Evolutionary conservation across 2,888 invertebrate genomes (phyloP).

Genomic region (Ecliptopera silaceata): DNA sequence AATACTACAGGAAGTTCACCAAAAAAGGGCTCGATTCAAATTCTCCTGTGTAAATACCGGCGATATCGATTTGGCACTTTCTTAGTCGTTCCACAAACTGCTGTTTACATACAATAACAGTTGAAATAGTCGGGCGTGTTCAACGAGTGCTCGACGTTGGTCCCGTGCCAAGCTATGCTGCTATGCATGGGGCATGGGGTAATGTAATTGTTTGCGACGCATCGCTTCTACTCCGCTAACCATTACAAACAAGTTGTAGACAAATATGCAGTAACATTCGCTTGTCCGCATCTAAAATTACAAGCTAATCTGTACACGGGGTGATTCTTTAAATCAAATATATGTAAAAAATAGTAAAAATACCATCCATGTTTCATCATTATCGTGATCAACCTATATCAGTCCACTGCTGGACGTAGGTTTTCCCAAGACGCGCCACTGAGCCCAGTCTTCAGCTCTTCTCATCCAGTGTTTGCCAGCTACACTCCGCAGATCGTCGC

Average conservation of each 20-base stretch:
- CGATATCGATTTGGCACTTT: slow-evolving; percentile 50
- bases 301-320: no score
- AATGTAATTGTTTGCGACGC: slow-evolving; percentile 66
- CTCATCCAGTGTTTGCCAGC: no score
- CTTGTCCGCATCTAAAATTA: no score
- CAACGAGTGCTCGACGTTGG: slow-evolving; percentile 67
- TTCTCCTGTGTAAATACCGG: slow-evolving; percentile 20
- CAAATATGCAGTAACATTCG: slow-evolving; percentile 1
- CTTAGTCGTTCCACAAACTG: slow-evolving; percentile 59
- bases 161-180: slow-evolving; percentile 74
- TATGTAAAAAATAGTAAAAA: no score
- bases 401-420: no score
- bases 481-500: no score
- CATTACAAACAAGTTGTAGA: slow-evolving; percentile 23
- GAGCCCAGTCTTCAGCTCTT: no score
- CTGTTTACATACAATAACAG: slow-evolving; percentile 66
- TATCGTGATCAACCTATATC: no score
- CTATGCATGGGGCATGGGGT: slow-evolving; percentile 57
- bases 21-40: background rate
- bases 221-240: slow-evolving; percentile 18
- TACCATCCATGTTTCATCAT: no score
- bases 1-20: background rate
- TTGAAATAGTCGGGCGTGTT: slow-evolving; percentile 64
- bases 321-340: no score
- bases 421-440: no score